Evolutionary conservation across 2,113 vertebrate species (phyloP).

Genomic region (Aldabrachelys gigantea): DNA sequence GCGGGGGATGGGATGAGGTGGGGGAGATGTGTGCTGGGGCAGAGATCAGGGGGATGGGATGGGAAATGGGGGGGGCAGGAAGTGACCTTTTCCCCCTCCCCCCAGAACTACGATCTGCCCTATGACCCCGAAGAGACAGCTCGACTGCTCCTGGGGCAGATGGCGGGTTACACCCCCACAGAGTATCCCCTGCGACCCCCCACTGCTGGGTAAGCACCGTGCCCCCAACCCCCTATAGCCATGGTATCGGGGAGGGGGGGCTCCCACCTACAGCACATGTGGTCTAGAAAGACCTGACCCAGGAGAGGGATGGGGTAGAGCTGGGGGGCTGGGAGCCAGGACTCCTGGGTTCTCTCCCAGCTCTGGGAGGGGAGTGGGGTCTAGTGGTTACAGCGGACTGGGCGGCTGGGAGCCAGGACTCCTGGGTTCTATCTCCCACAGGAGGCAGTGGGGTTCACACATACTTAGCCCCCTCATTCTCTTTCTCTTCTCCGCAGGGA

Average conservation of each 20-base stretch:
- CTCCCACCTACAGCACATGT: background rate
- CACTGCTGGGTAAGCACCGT: conserved; percentile 61
- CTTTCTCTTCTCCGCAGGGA: conserved; percentile 47
- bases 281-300: background rate
- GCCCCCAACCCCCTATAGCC: background rate
- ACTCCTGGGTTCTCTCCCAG: background rate
- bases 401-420: background rate
- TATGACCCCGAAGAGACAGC: conserved; percentile 74
- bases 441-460: background rate
- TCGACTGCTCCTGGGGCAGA: conserved; percentile 78
- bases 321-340: background rate
- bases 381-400: background rate
- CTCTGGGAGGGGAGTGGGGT: background rate
- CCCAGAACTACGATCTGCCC: conserved; percentile 76
- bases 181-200: conserved; percentile 49
- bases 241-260: background rate
- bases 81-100: background rate
- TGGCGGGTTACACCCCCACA: conserved; percentile 58
- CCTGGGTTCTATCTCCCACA: background rate
- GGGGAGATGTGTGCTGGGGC: too few relatives aligned
- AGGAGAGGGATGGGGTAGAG: background rate
- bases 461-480: background rate
- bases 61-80: too few relatives aligned
- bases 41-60: too few relatives aligned
- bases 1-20: background rate